Base-by-base conservation (phyloP, 2,113 vertebrate genomes). In the Loxodonta africana region DNA sequence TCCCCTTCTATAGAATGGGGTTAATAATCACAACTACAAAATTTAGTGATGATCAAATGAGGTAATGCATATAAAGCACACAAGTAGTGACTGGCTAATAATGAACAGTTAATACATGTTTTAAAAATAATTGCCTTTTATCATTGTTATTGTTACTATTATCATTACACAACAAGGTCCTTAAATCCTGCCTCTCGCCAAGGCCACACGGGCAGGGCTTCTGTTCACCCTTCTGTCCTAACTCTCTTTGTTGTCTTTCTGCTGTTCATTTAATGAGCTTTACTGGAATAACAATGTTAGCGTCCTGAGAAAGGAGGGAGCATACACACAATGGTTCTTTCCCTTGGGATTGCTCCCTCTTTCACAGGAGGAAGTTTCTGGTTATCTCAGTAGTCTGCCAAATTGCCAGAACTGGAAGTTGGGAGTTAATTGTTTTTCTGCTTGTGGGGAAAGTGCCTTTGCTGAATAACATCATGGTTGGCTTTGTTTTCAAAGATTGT, bases 1-100 rank as follows among this genome's bases (percentile, higher is more conserved):
- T 86, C 46, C 33, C 28, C 9, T 41, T 65, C 26, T 83, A 0
- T 41, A 80, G 65, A 91, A 53, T 62, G 12, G 18, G 44, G 44
- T 57, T 60, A 87, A 73, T 84, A 83, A 30, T 87, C 51, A 86
- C 3, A 95, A 48, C 71, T 85, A 12, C 95, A 91, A 80, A 46
- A 86, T 17, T 57, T 11, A 57, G 53, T 57, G 63, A 77, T 7
- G 14, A 46, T 41, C 62, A 83, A 33, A 69, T 89, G 74, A 81
- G 41, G 11, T 57, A 57, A 57, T 57, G 11, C 53, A 14, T 57
- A 57, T 11, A 57, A 33, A 89, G 7, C 41, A 23, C 48, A 87
- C 76, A 81, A 84, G 23, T 83, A 44, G 37, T 88, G 80, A 83
- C 82, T 10, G 14, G 48, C 74, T 84, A 78, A 53, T 74, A 88